Percentiles rank a stretch among this genome's conserved stretches.
Evolutionary conservation across 2,113 vertebrate species (phyloP).

Genomic region (Mellivora capensis): DNA sequence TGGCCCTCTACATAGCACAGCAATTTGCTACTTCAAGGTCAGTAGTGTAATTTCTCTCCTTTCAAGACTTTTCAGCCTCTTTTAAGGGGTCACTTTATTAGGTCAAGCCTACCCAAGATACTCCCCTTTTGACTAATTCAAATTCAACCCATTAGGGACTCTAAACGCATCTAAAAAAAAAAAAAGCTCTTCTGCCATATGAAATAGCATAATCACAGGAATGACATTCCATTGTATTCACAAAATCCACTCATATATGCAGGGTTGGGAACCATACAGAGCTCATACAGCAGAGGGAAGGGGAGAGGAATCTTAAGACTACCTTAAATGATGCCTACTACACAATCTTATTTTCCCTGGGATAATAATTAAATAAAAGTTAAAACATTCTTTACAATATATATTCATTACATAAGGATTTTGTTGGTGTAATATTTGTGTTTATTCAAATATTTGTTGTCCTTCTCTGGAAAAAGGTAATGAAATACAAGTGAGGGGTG

Average conservation of each 20-base stretch:
- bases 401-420: background rate
- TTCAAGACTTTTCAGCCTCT: background rate
- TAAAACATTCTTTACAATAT: background rate
- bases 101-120: background rate
- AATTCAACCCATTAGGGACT: background rate
- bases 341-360: background rate
- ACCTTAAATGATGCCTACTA: background rate
- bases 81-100: background rate
- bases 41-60: background rate
- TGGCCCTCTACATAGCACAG: background rate
- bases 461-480: background rate
- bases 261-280: accelerated
- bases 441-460: background rate
- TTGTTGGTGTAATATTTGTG: background rate
- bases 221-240: background rate
- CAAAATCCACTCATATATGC: background rate
- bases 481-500: background rate
- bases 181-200: background rate
- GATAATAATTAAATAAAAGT: background rate
- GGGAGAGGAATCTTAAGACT: background rate
- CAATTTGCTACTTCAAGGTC: background rate
- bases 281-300: background rate
- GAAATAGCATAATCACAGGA: background rate
- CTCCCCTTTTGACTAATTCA: background rate
- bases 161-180: background rate